Conservation (phyloP, 2,113 vertebrate species). For the Psilopsiagon aurifrons region DNA sequence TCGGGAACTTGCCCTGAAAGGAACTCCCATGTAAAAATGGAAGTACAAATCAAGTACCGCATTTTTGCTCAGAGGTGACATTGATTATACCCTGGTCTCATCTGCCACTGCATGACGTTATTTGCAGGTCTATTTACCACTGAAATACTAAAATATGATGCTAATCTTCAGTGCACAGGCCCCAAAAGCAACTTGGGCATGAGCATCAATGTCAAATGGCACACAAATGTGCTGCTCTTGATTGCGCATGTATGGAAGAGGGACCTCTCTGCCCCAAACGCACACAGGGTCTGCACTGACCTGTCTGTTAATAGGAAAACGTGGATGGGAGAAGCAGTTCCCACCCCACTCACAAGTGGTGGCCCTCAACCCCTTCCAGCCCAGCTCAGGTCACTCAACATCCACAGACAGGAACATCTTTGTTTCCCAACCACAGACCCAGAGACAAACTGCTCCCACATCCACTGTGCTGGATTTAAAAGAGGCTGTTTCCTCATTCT, state of each 20-base stretch:
- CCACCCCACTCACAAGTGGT: neutral
- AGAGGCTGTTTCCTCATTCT: neutral
- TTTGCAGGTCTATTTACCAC: neutral
- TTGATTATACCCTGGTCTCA: neutral
- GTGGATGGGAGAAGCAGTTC: neutral
- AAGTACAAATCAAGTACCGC: neutral
- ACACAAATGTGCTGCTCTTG: neutral
- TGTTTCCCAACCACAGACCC: neutral
- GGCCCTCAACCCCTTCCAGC: neutral
- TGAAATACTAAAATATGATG: neutral
- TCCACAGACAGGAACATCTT: neutral
- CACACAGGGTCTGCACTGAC: fast-evolving
- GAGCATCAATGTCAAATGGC: neutral
- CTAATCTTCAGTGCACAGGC: neutral
- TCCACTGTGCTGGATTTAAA: neutral
- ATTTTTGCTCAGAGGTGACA: neutral
- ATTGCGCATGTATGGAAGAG: fast-evolving
- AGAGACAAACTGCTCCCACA: neutral
- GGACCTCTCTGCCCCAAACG: neutral
- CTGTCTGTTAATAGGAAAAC: neutral
- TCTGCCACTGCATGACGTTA: neutral
- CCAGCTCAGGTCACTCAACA: neutral
- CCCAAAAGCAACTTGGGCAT: neutral
- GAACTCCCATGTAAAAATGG: neutral
- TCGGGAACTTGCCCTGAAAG: neutral